Base-by-base conservation (phyloP, 2,797 vertebrate species). In the Silurus lanzhouensis region DNA sequence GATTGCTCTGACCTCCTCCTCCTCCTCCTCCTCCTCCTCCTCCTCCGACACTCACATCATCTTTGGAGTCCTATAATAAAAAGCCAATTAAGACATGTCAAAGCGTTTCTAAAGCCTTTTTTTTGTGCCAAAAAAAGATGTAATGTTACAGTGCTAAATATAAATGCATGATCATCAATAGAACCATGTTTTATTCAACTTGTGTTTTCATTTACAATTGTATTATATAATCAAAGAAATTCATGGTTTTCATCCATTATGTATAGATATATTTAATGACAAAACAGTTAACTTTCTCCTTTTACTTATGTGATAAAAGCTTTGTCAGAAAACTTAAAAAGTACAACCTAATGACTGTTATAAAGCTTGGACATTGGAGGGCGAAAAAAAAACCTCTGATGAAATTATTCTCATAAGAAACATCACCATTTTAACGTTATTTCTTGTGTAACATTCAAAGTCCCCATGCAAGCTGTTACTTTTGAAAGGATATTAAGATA, bases 31-130 rank as follows among this genome's bases (percentile, higher is more conserved):
- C 48, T 7, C 48, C 48, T 46, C 38, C 77, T 52, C 71, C 68
- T 75, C 95, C 97, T 0, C 95, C 91, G 0, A 97, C 96, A 89
- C 97, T 98, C 81, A 99, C 91, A 90, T 99, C 98, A 88, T 99
- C 98, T 88, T 97, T 95, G 83, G 98, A 99, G 17, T 97, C 98
- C 98, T 99, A 89, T 1, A 82, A 22, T 90, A 88, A 19, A 46
- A 46, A 81, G 55, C 1, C 2, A 6, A 46, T 84, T 5, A 74
- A 71, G 6, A 14, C 19, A 7, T 7, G 1, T 83, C 6, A 15
- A 52, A 68, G 27, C 6, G 7, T 68, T 31, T 6, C 7, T 68
- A 19, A 68, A 38, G 27, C 9, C 60, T 67, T 67, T 67, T 67
- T 19, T 70, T 70, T 70, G 70, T 72, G 44, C 60, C 8, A 20